phyloP scores from a whole-genome alignment of 2,888 invertebrate species.

The Syrista parreyssii region DNA sequence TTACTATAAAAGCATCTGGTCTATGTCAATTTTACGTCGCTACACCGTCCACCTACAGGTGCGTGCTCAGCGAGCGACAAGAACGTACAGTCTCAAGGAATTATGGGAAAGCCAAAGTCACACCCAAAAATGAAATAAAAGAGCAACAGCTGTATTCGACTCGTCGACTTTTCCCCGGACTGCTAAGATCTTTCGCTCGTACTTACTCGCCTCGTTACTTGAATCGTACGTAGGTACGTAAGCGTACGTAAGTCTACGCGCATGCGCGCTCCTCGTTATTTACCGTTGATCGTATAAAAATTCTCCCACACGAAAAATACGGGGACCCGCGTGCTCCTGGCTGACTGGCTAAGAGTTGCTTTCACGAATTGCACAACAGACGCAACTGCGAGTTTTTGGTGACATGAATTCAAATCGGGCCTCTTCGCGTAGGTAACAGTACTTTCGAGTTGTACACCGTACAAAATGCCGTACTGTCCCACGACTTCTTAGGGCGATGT shows the following conservation, averaged over 20 bases:
- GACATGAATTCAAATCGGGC: constrained; percentile 32
- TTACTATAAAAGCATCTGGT: not conserved
- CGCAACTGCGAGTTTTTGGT: constrained; percentile 33
- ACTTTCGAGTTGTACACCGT: constrained; percentile 25
- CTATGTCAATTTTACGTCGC: not conserved
- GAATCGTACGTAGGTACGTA: not conserved
- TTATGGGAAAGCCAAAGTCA: not conserved
- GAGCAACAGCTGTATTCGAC: not conserved
- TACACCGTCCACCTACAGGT: not conserved
- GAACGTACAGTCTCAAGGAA: not conserved
- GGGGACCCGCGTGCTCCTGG: constrained; percentile 27
- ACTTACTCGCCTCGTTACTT: not conserved
- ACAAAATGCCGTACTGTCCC: constrained; percentile 4
- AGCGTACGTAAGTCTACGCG: not conserved
- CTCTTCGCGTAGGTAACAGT: constrained; percentile 29
- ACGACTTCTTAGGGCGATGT: not conserved
- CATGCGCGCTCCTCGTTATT: constrained; percentile 1
- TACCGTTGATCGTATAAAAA: constrained; percentile 13
- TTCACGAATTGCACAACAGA: constrained; percentile 47
- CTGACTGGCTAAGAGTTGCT: constrained; percentile 42
- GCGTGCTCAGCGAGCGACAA: not conserved
- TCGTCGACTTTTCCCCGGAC: not conserved
- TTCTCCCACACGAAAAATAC: not conserved
- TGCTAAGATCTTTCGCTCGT: not conserved
- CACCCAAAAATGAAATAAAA: not conserved